Percentiles rank a stretch among this genome's conserved stretches.
Conservation (phyloP, 2,113 vertebrate genomes). For the Ictidomys tridecemlineatus region DNA sequence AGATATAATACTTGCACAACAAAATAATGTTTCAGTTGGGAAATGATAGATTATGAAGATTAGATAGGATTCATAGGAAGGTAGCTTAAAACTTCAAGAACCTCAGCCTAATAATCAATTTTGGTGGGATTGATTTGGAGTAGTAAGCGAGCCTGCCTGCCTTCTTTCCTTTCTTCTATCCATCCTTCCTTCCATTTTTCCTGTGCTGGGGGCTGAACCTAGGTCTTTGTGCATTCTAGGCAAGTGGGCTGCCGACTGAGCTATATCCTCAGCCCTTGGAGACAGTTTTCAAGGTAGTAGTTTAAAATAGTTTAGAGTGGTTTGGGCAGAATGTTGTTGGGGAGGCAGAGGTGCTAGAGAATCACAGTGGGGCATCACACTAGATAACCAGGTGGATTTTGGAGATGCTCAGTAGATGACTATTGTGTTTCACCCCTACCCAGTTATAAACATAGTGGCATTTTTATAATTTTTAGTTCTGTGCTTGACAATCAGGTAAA, state of each 20-base stretch:
- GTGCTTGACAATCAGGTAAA: background rate
- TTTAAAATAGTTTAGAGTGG: background rate
- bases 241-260: no score
- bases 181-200: no score
- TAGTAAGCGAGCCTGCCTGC: no score
- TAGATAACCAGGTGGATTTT: background rate
- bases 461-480: slow-evolving; percentile 21
- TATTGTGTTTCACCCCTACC: background rate
- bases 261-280: background rate
- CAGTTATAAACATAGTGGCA: background rate
- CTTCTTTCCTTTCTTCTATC: no score
- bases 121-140: background rate
- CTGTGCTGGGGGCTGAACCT: no score
- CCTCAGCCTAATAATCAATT: background rate
- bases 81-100: background rate
- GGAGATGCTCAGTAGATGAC: background rate
- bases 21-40: slow-evolving; percentile 11
- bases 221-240: no score
- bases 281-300: background rate
- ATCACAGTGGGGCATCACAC: background rate
- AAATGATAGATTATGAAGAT: slow-evolving; percentile 18
- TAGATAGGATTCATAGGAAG: background rate
- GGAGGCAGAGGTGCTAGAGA: background rate
- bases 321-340: background rate
- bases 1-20: background rate